Base-by-base conservation (phyloP, 2,113 vertebrate genomes). In the Dryoscopus gambensis region DNA sequence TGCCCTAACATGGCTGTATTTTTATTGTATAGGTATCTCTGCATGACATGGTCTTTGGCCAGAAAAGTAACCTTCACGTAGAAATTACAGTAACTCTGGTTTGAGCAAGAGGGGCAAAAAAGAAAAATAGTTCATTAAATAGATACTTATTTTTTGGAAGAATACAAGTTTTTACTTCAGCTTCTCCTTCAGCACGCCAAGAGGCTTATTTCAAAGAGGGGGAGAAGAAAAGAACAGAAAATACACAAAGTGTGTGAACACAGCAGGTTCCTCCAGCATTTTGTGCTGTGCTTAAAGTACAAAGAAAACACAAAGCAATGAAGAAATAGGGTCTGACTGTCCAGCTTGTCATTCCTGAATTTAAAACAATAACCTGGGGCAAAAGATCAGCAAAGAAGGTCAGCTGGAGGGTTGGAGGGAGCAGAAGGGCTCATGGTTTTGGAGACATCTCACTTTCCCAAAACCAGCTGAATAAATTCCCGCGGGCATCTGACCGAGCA, bases 281-380 rank as follows among this genome's bases (percentile, higher is more conserved):
- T 74, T 91, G 50, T 74, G 46, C 75, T 52, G 53, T 1, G 2
- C 70, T 91, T 85, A 50, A 62, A 94, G 27, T 73, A 87, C 65
- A 96, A 96, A 93, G 78, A 87, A 95, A 94, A 84, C 57, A 89
- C 27, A 50, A 70, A 84, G 20, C 17, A 42, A 79, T 76, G 81
- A 94, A 95, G 77, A 93, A 96, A 91, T n/a, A 47, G 10, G 15
- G 21, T 59, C 47, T 74, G 70, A 42, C 67, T 22, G 24, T 53
- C 67, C 79, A 67, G 37, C 50, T 94, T 85, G 65, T 94, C 78
- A 88, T 97, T 93, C 92, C 75, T 87, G 90, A 90, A 87, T 91
- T 87, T 86, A 83, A 91, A 96, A 74, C 84, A 93, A 91, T 86
- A 81, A 67, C 92, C 64, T 40, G 46, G n/a, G 76, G 82, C 63